Conservation (phyloP, 1,140 invertebrate genomes). For the Habropoda laboriosa region DNA sequence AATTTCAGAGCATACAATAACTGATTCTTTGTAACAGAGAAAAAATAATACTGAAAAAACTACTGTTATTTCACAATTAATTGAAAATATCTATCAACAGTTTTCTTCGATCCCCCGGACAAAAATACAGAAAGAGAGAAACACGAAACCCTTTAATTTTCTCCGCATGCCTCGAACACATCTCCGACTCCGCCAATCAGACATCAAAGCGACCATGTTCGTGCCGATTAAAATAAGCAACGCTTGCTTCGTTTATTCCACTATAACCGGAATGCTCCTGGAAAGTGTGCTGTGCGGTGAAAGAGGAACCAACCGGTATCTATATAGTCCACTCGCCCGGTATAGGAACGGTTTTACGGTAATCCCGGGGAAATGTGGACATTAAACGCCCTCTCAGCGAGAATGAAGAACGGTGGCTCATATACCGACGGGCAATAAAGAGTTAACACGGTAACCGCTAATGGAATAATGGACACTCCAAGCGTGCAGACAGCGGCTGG, state of each 20-base stretch:
- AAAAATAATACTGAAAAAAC: too few relatives aligned
- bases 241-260: background rate
- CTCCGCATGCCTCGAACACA: background rate
- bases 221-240: background rate
- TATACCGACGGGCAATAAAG: slow-evolving; percentile 72
- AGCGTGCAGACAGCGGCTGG: slow-evolving; percentile 67
- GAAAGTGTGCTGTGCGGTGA: background rate
- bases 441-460: slow-evolving; percentile 77
- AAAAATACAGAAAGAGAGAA: too few relatives aligned
- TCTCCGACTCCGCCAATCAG: rapidly evolving
- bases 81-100: too few relatives aligned
- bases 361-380: slow-evolving; percentile 60
- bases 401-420: slow-evolving; percentile 73
- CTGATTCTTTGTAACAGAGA: too few relatives aligned
- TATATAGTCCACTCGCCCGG: background rate
- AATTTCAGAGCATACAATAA: too few relatives aligned
- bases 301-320: background rate
- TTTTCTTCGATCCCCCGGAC: too few relatives aligned
- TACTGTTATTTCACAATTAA: too few relatives aligned
- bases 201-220: too few relatives aligned
- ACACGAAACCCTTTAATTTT: too few relatives aligned
- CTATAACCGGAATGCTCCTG: background rate
- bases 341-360: slow-evolving; percentile 53
- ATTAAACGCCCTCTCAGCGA: slow-evolving; percentile 56
- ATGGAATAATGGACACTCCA: slow-evolving; percentile 78